These are phyloP conservation scores for Scomber japonicus DNA, from an alignment of 2,113 vertebrate genomes.

Conservation along the genomic window DNA sequence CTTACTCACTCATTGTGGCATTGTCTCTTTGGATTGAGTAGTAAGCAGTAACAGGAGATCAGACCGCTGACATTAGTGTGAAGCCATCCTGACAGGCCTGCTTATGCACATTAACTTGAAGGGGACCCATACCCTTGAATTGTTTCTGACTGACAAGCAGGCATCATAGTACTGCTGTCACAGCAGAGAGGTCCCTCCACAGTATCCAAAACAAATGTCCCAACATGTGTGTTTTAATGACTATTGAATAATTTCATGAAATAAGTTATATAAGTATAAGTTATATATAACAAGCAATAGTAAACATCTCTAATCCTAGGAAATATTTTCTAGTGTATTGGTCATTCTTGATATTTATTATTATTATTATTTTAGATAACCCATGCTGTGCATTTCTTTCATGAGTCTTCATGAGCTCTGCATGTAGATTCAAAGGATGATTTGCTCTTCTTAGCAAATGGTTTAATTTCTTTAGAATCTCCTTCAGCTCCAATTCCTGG, in stretches of 20 bases:
- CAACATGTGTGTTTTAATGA: not conserved
- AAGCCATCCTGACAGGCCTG: slow-evolving; percentile 37
- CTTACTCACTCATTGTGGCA: slow-evolving; percentile 55
- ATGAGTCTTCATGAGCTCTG: too few relatives aligned
- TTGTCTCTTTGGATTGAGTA: slow-evolving; percentile 62
- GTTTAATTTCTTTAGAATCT: too few relatives aligned
- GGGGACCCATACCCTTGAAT: slow-evolving; percentile 19
- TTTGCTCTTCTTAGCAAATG: too few relatives aligned
- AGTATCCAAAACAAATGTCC: slow-evolving; percentile 10
- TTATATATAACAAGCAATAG: too few relatives aligned
- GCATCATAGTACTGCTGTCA: slow-evolving; percentile 12
- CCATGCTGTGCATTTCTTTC: too few relatives aligned
- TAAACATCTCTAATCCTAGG: too few relatives aligned
- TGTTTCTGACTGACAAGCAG: slow-evolving; percentile 18
- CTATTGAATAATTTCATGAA: not conserved
- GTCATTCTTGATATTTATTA: too few relatives aligned
- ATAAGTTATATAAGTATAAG: too few relatives aligned
- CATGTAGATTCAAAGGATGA: too few relatives aligned
- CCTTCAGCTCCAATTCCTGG: too few relatives aligned
- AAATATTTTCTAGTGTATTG: too few relatives aligned
- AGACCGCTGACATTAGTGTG: slow-evolving; percentile 57
- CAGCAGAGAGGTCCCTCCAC: not conserved
- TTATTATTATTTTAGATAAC: too few relatives aligned
- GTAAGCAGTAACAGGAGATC: slow-evolving; percentile 50
- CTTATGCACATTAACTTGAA: slow-evolving; percentile 61